Evolutionary conservation across 2,888 invertebrate species (phyloP).

Genomic region (Ophioninae sp.): DNA sequence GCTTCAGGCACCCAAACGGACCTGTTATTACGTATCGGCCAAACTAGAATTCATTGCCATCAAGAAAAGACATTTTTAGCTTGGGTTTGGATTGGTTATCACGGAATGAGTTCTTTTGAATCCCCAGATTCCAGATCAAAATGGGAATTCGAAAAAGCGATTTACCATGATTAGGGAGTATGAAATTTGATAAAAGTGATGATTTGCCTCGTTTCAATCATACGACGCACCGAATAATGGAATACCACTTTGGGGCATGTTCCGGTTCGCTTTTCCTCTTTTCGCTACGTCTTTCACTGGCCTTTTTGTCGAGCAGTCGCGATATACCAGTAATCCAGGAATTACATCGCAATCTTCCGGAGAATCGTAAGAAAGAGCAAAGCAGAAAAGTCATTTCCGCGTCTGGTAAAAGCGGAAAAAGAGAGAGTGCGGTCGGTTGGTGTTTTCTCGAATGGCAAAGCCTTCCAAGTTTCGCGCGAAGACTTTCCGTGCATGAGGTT

Average conservation of each 20-base stretch:
- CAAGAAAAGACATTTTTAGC: too few relatives aligned
- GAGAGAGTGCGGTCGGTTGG: slow-evolving; percentile 5
- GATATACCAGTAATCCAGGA: slow-evolving; percentile 16
- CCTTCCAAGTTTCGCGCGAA: slow-evolving; percentile 47
- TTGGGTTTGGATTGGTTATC: too few relatives aligned
- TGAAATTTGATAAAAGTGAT: too few relatives aligned
- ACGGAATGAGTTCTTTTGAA: too few relatives aligned
- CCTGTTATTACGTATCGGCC: neutral
- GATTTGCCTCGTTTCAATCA: too few relatives aligned
- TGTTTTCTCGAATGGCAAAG: slow-evolving; percentile 45
- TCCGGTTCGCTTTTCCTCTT: slow-evolving; percentile 10
- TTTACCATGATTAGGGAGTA: too few relatives aligned
- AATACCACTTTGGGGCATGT: neutral
- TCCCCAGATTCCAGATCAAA: too few relatives aligned
- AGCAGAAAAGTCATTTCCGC: slow-evolving; percentile 50
- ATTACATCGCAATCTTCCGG: slow-evolving; percentile 28
- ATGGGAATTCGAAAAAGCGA: too few relatives aligned
- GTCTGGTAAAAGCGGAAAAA: slow-evolving; percentile 35
- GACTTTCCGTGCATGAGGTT: neutral
- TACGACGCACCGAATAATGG: neutral
- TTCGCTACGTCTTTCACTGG: slow-evolving; percentile 11
- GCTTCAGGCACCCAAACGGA: neutral
- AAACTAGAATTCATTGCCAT: too few relatives aligned
- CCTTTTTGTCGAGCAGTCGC: slow-evolving; percentile 1
- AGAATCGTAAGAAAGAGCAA: slow-evolving; percentile 6